These are phyloP conservation scores for Zele albiditarsus DNA, from an alignment of 2,888 invertebrate genomes.

Conservation along the genomic window DNA sequence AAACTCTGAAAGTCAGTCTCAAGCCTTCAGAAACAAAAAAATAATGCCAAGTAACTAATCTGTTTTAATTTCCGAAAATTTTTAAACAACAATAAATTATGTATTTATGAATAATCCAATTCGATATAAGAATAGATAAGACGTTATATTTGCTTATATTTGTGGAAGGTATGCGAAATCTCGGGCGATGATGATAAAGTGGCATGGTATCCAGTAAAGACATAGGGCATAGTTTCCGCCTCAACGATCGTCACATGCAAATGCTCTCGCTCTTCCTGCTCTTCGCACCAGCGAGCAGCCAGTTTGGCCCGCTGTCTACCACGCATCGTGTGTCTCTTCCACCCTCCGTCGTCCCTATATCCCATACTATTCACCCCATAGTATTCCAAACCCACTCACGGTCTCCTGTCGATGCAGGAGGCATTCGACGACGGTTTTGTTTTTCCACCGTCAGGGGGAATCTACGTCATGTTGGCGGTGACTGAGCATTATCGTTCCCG, in stretches of 20 bases:
- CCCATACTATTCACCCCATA: not conserved
- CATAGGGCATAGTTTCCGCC: constrained; percentile 59
- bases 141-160: not conserved
- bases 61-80: not conserved
- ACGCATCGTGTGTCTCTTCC: constrained; percentile 36
- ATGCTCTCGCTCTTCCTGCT: constrained; percentile 63
- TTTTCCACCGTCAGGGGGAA: constrained; percentile 41
- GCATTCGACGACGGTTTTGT: constrained; percentile 39
- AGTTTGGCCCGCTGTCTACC: constrained; percentile 41
- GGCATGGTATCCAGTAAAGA: constrained; percentile 27
- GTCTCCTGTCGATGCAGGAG: not conserved
- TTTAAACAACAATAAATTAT: not conserved
- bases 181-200: not conserved
- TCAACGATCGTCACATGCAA: constrained; percentile 70
- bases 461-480: constrained; percentile 26
- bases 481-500: constrained; percentile 41
- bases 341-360: constrained; percentile 1
- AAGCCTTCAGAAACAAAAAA: not conserved
- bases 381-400: constrained; percentile 1
- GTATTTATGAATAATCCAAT: not conserved
- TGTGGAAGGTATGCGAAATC: constrained; percentile 2
- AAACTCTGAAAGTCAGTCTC: constrained; percentile 5
- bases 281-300: constrained; percentile 45
- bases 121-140: not conserved
- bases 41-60: not conserved